A percentile compares a stretch with the other conserved stretches of the same genome.
These are phyloP conservation scores for Darevskia nairensis DNA, from an alignment of 2,797 vertebrate species.

Conservation along the genomic window DNA sequence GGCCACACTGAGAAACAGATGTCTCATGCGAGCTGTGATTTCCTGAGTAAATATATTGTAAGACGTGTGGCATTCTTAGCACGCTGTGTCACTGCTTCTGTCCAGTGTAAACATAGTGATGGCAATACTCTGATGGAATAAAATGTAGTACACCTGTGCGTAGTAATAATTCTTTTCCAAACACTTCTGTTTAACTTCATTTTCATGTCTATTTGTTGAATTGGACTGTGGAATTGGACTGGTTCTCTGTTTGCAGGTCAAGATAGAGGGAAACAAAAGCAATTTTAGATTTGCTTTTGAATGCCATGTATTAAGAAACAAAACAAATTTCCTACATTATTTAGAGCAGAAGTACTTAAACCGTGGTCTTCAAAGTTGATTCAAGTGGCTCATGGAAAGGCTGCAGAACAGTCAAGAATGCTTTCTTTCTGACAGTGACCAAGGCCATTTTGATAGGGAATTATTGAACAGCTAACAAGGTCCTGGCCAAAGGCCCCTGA, in stretches of 20 bases:
- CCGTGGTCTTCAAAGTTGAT: background rate
- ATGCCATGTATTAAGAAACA: background rate
- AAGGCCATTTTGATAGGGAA: background rate
- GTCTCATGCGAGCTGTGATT: constrained; percentile 47
- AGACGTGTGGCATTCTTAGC: constrained; percentile 56
- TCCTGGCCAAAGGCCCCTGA: background rate
- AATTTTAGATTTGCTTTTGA: background rate
- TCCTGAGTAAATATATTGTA: constrained; percentile 71
- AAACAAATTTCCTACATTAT: background rate
- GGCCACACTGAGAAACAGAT: constrained; percentile 67
- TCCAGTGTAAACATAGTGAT: constrained; percentile 52
- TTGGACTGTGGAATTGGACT: background rate
- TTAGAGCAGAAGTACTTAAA: background rate
- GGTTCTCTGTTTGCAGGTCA: background rate
- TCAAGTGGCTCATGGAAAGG: background rate
- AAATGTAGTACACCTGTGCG: background rate
- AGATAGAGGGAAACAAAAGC: background rate
- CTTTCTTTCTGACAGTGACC: background rate
- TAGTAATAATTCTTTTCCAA: constrained; percentile 3
- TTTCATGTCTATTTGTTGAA: fast-evolving
- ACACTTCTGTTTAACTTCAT: background rate
- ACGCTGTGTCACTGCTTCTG: constrained; percentile 53
- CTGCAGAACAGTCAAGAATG: background rate
- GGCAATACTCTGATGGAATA: constrained; percentile 38
- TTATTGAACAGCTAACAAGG: background rate